A percentile compares a stretch with the other conserved stretches of the same genome.
phyloP scores from a whole-genome alignment of 2,888 invertebrate genomes.

The Lysandra bellargus region DNA sequence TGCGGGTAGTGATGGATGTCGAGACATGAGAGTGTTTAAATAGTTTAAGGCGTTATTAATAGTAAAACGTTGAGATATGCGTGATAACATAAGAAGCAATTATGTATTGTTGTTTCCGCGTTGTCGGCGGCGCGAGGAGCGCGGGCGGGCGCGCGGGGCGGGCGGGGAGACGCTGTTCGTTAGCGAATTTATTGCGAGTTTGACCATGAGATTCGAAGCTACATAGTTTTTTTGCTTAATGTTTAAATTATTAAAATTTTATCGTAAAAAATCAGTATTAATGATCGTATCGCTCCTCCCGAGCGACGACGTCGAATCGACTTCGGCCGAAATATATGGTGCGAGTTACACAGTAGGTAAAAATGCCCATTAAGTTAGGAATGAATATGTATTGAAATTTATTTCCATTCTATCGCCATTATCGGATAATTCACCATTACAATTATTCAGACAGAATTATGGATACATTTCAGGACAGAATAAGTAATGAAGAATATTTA shows the following conservation, averaged over 20 bases:
- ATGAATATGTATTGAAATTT: conserved; percentile 60
- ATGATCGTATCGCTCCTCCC: conserved; percentile 58
- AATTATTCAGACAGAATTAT: conserved; percentile 25
- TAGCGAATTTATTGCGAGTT: conserved; percentile 74
- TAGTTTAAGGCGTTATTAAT: not conserved
- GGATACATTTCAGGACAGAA: conserved; percentile 12
- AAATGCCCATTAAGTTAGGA: conserved; percentile 54
- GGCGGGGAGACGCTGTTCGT: conserved; percentile 56
- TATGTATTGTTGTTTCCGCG: conserved; percentile 32
- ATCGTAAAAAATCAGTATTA: conserved; percentile 67
- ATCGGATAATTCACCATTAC: conserved; percentile 45
- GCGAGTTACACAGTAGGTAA: conserved; percentile 51
- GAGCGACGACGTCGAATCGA: conserved; percentile 35
- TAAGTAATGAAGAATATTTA: conserved; percentile 17
- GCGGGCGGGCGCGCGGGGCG: conserved; percentile 53
- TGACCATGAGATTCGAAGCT: conserved; percentile 76
- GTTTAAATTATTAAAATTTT: conserved; percentile 77
- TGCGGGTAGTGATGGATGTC: not conserved
- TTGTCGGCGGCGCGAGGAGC: conserved; percentile 13
- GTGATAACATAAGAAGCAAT: conserved; percentile 14
- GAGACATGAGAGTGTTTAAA: not conserved
- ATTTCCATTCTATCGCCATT: conserved; percentile 56
- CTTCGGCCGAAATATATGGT: conserved; percentile 56
- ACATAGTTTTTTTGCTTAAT: conserved; percentile 74
- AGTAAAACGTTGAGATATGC: not conserved